Conservation (phyloP, 2,797 vertebrate species). For the Coregonus suidteri region DNA sequence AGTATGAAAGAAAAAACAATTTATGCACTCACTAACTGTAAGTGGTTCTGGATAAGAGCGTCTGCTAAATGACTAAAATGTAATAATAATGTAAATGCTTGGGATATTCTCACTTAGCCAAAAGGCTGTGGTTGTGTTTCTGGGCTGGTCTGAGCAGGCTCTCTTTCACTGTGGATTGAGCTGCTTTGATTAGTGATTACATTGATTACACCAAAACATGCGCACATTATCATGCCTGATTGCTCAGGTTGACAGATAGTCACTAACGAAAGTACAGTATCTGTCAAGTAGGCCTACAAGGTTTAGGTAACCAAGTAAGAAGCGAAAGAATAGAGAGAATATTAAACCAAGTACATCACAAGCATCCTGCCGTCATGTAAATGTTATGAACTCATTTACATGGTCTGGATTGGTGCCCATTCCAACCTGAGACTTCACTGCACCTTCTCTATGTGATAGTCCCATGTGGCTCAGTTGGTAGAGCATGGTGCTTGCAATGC, state of each 20-base stretch:
- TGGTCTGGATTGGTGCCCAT: conserved; percentile 41
- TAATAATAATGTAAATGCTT: conserved; percentile 13
- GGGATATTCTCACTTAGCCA: conserved; percentile 11
- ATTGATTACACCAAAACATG: not conserved
- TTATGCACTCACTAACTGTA: too few relatives aligned
- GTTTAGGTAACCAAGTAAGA: conserved; percentile 1
- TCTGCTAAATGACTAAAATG: too few relatives aligned
- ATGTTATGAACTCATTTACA: conserved; percentile 65
- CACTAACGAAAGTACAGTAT: not conserved
- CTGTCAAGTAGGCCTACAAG: not conserved
- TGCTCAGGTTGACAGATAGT: not conserved
- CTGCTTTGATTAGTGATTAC: not conserved
- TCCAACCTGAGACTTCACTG: conserved; percentile 9
- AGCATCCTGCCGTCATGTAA: conserved; percentile 55
- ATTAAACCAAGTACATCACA: not conserved
- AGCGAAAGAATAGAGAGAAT: not conserved
- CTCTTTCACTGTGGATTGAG: not conserved
- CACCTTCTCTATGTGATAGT: not conserved
- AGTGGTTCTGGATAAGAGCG: too few relatives aligned
- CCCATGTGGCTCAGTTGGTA: too few relatives aligned
- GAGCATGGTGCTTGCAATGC: too few relatives aligned
- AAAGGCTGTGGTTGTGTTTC: not conserved
- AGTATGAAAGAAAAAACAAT: too few relatives aligned
- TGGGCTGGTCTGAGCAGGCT: conserved; percentile 12
- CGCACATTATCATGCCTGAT: conserved; percentile 22